Evolutionary conservation across 2,888 invertebrate genomes (phyloP).

Genomic region (Brenthis daphne): DNA sequence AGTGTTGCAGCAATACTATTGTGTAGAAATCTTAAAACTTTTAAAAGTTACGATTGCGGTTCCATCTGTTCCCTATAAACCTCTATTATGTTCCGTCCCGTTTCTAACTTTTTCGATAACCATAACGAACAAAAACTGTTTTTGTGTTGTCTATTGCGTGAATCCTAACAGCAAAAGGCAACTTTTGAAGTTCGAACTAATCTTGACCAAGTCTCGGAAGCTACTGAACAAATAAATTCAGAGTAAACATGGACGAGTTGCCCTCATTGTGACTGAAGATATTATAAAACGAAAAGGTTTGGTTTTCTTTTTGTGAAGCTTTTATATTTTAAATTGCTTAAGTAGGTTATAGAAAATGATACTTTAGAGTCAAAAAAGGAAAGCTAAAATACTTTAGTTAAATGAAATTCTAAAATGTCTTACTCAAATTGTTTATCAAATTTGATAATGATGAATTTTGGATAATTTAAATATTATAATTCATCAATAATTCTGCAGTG

Average conservation of each 20-base stretch:
- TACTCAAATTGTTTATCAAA: too few relatives aligned
- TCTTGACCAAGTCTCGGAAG: slow-evolving; percentile 40
- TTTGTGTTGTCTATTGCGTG: slow-evolving; percentile 40
- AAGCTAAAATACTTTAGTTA: neutral
- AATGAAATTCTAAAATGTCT: too few relatives aligned
- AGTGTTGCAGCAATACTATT: neutral
- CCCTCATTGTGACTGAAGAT: slow-evolving; percentile 20
- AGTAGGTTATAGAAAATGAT: neutral
- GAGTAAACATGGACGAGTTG: slow-evolving; percentile 36
- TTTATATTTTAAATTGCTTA: neutral
- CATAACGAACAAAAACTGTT: slow-evolving; percentile 46
- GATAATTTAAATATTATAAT: too few relatives aligned
- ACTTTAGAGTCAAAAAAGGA: neutral
- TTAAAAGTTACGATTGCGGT: slow-evolving; percentile 30
- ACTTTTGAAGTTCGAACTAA: slow-evolving; percentile 41
- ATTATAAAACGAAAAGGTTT: slow-evolving; percentile 3
- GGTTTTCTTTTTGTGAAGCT: slow-evolving; percentile 7
- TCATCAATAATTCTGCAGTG: too few relatives aligned
- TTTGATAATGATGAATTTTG: too few relatives aligned
- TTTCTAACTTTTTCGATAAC: slow-evolving; percentile 47
- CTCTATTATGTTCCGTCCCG: slow-evolving; percentile 39
- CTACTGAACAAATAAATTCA: slow-evolving; percentile 40
- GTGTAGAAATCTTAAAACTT: slow-evolving; percentile 25
- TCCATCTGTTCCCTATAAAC: slow-evolving; percentile 42
- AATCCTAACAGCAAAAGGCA: slow-evolving; percentile 41